These are phyloP conservation scores for Cephus rjabovi DNA, from an alignment of 2,888 invertebrate species.

Conservation along the genomic window DNA sequence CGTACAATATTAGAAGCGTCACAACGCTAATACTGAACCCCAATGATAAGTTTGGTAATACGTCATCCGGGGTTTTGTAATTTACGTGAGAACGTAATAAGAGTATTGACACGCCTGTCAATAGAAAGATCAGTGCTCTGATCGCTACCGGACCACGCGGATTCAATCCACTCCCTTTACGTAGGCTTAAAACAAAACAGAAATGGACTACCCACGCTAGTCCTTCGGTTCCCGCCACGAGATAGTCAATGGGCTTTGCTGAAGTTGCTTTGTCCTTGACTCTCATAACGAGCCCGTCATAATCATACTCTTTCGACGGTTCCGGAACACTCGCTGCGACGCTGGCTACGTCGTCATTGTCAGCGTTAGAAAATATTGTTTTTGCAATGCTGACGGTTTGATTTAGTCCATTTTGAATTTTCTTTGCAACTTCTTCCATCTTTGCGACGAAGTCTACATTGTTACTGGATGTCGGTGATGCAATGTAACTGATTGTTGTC, in stretches of 20 bases:
- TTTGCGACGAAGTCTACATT: not conserved
- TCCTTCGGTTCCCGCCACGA: slow-evolving; percentile 77
- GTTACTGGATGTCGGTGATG: slow-evolving; percentile 5
- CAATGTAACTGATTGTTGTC: not conserved
- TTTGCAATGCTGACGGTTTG: slow-evolving; percentile 26
- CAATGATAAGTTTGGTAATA: slow-evolving; percentile 66
- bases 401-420: slow-evolving; percentile 35
- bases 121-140: slow-evolving; percentile 74
- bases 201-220: slow-evolving; percentile 87
- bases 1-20: slow-evolving; percentile 77
- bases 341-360: not conserved
- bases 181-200: slow-evolving; percentile 78
- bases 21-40: slow-evolving; percentile 74
- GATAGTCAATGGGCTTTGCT: slow-evolving; percentile 75
- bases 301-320: not conserved
- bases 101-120: slow-evolving; percentile 73
- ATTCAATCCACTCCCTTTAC: slow-evolving; percentile 74
- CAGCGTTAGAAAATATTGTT: not conserved
- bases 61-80: slow-evolving; percentile 47
- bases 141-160: slow-evolving; percentile 80
- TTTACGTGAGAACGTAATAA: slow-evolving; percentile 73
- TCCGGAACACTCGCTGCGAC: not conserved
- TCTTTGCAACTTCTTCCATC: slow-evolving; percentile 28
- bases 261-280: slow-evolving; percentile 66
- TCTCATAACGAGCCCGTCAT: slow-evolving; percentile 1